These are phyloP conservation scores for Eidolon dupreanum DNA, from an alignment of 2,797 vertebrate genomes.

Conservation along the genomic window DNA sequence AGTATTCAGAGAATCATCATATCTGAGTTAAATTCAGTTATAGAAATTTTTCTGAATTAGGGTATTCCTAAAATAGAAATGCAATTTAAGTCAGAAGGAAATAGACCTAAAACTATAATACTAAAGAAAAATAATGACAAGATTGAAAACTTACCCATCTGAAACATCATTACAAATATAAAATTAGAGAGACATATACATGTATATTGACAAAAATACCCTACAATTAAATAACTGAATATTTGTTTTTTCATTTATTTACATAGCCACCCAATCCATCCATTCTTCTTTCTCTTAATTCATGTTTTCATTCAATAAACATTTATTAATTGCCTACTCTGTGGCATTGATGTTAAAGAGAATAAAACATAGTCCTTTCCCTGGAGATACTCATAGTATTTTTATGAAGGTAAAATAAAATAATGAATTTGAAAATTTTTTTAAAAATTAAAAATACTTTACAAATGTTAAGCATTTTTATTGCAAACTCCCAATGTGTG, in stretches of 20 bases:
- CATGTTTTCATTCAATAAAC: not conserved
- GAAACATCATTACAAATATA: conserved; percentile 5
- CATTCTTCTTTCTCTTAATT: not conserved
- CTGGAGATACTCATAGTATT: not conserved
- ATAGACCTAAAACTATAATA: not conserved
- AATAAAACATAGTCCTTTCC: not conserved
- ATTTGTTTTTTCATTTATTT: not conserved
- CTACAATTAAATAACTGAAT: not conserved
- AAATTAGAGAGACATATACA: not conserved
- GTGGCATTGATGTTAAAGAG: not conserved
- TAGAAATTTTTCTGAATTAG: not conserved
- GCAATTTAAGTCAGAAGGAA: not conserved
- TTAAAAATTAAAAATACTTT: not conserved
- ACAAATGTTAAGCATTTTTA: not conserved
- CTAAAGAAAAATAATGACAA: not conserved
- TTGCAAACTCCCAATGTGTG: not conserved
- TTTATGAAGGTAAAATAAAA: not conserved
- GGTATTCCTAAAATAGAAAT: not conserved
- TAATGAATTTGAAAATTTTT: not conserved
- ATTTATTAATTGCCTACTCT: not conserved
- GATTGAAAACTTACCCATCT: not conserved
- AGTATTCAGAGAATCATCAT: not conserved
- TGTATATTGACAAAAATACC: not conserved
- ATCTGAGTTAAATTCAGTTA: not conserved
- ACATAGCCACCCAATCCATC: not conserved